Evolutionary conservation across 1,140 invertebrate genomes (phyloP).

Genomic region (Drosophila oshimai): DNA sequence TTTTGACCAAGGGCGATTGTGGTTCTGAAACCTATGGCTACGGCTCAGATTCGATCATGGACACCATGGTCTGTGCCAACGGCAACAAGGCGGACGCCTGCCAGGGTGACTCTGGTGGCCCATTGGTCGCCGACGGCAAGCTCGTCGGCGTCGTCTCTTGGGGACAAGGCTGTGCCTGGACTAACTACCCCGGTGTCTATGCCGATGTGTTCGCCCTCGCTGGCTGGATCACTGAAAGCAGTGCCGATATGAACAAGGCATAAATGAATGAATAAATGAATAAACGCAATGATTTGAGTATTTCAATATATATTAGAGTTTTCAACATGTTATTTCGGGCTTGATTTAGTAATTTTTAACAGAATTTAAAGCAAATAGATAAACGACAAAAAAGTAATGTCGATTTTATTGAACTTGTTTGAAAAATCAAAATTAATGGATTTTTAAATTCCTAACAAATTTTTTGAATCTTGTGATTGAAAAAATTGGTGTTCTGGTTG

Average conservation of each 20-base stretch:
- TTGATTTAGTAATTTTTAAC: too few relatives aligned
- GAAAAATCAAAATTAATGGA: too few relatives aligned
- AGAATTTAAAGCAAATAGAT: too few relatives aligned
- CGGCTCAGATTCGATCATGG: constrained; percentile 65
- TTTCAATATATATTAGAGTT: not conserved
- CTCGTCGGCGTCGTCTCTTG: constrained; percentile 87
- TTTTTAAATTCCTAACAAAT: too few relatives aligned
- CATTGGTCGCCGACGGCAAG: constrained; percentile 68
- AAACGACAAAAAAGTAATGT: too few relatives aligned
- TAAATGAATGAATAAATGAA: too few relatives aligned
- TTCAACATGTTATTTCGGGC: too few relatives aligned
- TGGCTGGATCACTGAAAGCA: constrained; percentile 70
- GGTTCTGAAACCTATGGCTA: constrained; percentile 28
- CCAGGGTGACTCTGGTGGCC: constrained; percentile 83
- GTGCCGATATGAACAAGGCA: constrained; percentile 15
- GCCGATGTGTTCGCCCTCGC: constrained; percentile 84
- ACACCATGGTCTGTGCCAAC: constrained; percentile 85
- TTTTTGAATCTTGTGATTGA: too few relatives aligned
- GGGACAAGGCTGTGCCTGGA: constrained; percentile 86
- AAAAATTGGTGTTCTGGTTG: too few relatives aligned
- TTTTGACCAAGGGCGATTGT: constrained; percentile 44
- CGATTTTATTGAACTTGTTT: too few relatives aligned
- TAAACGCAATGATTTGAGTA: constrained; percentile 16
- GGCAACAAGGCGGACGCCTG: constrained; percentile 84
- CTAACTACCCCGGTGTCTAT: constrained; percentile 87